Evolutionary conservation across 2,797 vertebrate genomes (phyloP), one percentile per base, ranked within the genome.

Genomic region (Borostomias antarcticus): DNA sequence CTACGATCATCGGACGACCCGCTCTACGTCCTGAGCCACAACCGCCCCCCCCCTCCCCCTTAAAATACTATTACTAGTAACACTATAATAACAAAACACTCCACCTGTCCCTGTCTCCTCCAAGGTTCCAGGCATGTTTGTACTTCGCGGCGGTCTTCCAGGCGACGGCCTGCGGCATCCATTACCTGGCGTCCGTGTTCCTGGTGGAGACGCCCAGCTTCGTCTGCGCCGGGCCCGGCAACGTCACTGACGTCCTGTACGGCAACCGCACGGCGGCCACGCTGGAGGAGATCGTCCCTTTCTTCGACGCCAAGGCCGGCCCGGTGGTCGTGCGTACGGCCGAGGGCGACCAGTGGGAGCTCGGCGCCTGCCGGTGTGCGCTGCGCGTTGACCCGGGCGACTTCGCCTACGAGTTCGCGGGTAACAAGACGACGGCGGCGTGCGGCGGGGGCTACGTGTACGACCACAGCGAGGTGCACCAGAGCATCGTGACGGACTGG

Each of bases 121-220:
- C 29, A 83, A 99, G 96, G 83, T 98, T 92, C 79, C 97, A 99
- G 86, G 93, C 93, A 66, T 92, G 90, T 70, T 75, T 98, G 64
- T 98, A 98, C 86, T 96, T 98, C 56, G 89, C 93, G 17, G 94
- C 90, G 58, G 91, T 91, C 72, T 96, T 98, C 88, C 96, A 99
- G 88, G 86, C 93, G 35, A 81, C 91, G n/a, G 88, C 96, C 19
- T 98, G 96, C 71, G 96, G 96, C 48, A 95, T 97, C 81, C 96
- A 98, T 79, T 98, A 98, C 76, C 86, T 98, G 81, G 87, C 95
- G 0, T 97, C 96, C 0, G 95, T 98, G 51, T 97, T 98, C 85
- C 84, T 98, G 78, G 92, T 94, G 58, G 88, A 93, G 65, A 94
- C 93, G 2, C 96, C 96, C 2, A 92, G 90, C 65, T 95, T 95